These are phyloP conservation scores for Melieria picta DNA, from an alignment of 2,888 invertebrate species.

Conservation along the genomic window DNA sequence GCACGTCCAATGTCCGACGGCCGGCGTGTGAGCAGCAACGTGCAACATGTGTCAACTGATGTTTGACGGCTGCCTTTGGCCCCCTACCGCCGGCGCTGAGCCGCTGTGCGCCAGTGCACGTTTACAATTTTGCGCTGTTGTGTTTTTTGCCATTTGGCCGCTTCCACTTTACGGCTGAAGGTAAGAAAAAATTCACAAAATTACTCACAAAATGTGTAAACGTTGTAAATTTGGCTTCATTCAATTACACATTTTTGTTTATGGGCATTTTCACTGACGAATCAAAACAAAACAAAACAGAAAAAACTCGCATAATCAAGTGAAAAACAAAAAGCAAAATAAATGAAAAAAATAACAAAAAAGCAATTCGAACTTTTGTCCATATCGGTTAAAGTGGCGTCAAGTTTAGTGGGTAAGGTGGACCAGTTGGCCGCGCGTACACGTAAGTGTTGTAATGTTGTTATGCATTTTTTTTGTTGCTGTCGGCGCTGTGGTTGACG, in stretches of 20 bases:
- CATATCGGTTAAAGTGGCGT: conserved; percentile 52
- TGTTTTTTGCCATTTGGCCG: background rate
- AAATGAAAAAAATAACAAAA: conserved; percentile 19
- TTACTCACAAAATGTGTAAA: no score
- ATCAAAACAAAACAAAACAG: background rate
- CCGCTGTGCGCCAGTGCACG: background rate
- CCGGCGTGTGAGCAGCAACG: no score
- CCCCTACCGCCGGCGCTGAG: conserved; percentile 5
- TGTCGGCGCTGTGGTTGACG: no score
- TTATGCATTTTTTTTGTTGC: no score
- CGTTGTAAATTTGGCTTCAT: conserved; percentile 5
- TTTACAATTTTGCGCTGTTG: background rate
- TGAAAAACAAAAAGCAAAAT: conserved; percentile 12
- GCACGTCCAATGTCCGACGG: background rate
- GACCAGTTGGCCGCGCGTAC: conserved; percentile 40
- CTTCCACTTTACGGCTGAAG: no score
- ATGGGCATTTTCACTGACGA: conserved; percentile 19
- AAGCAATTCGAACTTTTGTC: conserved; percentile 25
- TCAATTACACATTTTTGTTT: conserved; percentile 23
- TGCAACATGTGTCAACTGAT: background rate
- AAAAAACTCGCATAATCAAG: background rate
- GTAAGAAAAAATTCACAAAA: no score
- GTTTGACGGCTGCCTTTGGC: conserved; percentile 8
- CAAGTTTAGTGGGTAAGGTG: conserved; percentile 50
- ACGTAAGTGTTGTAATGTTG: no score